Base-by-base conservation (phyloP, 2,113 vertebrate species). In the Hystrix cristata region DNA sequence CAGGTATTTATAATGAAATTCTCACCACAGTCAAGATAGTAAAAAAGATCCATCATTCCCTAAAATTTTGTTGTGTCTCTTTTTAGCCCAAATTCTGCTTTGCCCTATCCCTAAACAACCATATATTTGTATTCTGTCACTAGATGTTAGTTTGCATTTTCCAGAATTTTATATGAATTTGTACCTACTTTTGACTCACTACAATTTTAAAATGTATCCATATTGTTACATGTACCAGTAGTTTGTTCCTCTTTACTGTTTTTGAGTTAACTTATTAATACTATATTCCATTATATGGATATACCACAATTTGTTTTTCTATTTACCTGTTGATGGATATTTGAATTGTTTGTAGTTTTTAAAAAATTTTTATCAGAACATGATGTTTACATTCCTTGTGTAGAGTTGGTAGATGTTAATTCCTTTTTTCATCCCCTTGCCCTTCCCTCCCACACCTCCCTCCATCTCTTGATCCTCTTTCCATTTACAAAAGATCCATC, bases 101-200 rank as follows among this genome's bases (percentile, higher is more conserved):
- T n/a, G 72, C 0, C 0, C 27, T 2, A 69, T 3, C 0, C 2
- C 43, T 18, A 60, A 89, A 51, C 10, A 60, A 59, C 4, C 0
- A 55, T 5, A 38, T 27, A 29, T 72, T 69, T 81, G 59, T 48
- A 93, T 92, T 85, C 38, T 95, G 38, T 90, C 16, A 3, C 6
- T 71, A 10, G 29, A 5, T 62, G 38, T 19, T 84, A 31, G 6
- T 84, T 74, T 84, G 23, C 27, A 91, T 89, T 94, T 97, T 89
- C 23, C 60, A 90, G 74, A 90, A 69, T 87, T 94, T 81, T 57
- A 69, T 64, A 62, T 71, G 48, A 76, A 78, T 38, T 7, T 43
- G 19, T 62, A 48, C 14, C 74, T 91, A 46, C 27, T 38, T 78
- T 86, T 86, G n/a, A 72, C 13, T 80, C 12, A 74, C n/a, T 11